Percentiles rank a stretch among this genome's conserved stretches.
Conservation (phyloP, 2,797 vertebrate genomes). For the Paratrypauchen microcephalus region DNA sequence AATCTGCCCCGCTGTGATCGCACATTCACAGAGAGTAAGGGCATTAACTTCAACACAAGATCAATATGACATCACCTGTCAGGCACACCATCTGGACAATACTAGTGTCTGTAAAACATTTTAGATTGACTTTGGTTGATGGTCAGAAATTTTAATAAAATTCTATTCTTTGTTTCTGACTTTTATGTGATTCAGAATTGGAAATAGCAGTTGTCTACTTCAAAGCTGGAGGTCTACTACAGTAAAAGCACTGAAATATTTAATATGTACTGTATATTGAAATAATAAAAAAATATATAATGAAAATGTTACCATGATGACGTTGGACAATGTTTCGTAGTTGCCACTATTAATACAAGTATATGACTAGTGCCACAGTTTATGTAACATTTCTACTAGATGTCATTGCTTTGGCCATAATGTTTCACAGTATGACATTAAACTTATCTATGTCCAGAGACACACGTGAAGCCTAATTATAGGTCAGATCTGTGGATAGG, state of each 20-base stretch:
- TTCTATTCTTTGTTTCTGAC: neutral
- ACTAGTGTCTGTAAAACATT: neutral
- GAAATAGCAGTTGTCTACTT: neutral
- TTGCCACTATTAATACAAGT: no score
- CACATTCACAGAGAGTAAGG: constrained; percentile 37
- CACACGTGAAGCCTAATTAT: no score
- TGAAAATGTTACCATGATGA: no score
- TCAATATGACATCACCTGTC: constrained; percentile 9
- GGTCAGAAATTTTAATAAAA: neutral
- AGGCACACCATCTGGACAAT: constrained; percentile 13
- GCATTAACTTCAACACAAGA: constrained; percentile 25
- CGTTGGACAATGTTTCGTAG: no score
- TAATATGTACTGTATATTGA: neutral
- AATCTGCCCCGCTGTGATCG: constrained; percentile 53
- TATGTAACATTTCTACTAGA: no score
- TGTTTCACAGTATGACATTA: no score
- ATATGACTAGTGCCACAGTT: no score
- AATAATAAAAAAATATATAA: neutral
- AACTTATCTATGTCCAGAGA: no score
- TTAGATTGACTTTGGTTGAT: neutral
- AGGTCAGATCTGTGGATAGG: no score
- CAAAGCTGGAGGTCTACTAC: neutral
- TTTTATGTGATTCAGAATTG: neutral
- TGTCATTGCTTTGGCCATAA: no score
- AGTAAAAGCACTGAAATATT: neutral